Base-by-base conservation (phyloP, 1,140 invertebrate genomes). In the Drosophila prosaltans region DNA sequence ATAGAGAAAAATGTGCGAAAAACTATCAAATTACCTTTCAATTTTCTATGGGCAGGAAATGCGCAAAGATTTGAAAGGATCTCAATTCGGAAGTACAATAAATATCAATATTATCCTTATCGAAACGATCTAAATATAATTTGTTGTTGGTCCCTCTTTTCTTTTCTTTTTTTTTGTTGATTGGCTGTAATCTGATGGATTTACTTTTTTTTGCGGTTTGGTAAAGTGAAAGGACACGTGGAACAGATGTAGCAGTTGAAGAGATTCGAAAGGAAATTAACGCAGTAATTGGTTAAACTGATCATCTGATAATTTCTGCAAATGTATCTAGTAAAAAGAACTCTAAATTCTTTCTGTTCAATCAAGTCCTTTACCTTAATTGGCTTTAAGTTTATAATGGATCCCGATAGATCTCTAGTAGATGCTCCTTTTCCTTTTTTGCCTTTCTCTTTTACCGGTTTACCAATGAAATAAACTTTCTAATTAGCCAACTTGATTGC, bases 11-110 rank as follows among this genome's bases (percentile, higher is more conserved):
- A 84, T 84, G 72, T 86, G 83, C 82, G 80, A 88, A 86, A 88
- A 88, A 89, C 83, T 88, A 88, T 88, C 83, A 32, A 70, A 78
- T 88, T 88, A 80, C 83, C 11, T 9, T 36, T n/a, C 16, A 26
- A 24, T 61, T 58, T 70, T 24, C 24, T 55, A 30, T 9, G 60
- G 82, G 82, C 82, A 86, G 84, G 84, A 86, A 86, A 88, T 88
- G 83, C 70, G 76, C 83, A 68, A 39, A 69, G 64, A 40, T 32
- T 74, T 66, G 32, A 51, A 62, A 26, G 10, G 45, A 26, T 9
- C 57, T 21, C 32, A 8, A 59, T 59, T 88, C 83, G 83, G 83
- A 86, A 86, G 80, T 86, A 30, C 66, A 69, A 69, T 63, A 69
- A 43, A 51, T 51, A 51, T 51, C 45, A 26, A 51, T 51, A 51